These are phyloP conservation scores for Cabera pusaria DNA, from an alignment of 2,888 invertebrate species.

Conservation along the genomic window DNA sequence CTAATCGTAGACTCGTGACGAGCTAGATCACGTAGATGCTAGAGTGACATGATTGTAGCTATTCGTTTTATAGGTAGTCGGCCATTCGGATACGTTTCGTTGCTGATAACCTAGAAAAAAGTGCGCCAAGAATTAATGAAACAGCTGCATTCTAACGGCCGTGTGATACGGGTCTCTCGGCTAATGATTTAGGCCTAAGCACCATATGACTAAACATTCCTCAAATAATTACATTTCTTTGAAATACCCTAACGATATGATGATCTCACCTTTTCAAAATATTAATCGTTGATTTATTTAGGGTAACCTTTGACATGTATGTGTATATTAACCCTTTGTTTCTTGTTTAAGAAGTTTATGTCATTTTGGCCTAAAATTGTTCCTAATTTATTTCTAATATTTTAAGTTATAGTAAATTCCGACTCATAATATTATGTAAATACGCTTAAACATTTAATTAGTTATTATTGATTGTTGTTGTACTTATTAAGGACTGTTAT, in stretches of 20 bases:
- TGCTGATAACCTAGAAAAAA: too few relatives aligned
- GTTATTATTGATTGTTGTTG: constrained; percentile 42
- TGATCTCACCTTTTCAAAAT: constrained; percentile 14
- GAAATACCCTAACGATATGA: constrained; percentile 6
- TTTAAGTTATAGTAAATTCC: neutral
- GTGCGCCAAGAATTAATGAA: too few relatives aligned
- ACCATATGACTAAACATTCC: constrained; percentile 16
- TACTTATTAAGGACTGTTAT: constrained; percentile 62
- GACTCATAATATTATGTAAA: constrained; percentile 22
- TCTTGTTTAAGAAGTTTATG: too few relatives aligned
- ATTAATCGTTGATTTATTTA: constrained; percentile 1
- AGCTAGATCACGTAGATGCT: constrained; percentile 19
- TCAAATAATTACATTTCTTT: constrained; percentile 16
- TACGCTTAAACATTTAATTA: constrained; percentile 19
- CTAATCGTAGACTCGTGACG: constrained; percentile 31
- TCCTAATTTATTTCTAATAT: constrained; percentile 3
- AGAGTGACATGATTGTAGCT: too few relatives aligned
- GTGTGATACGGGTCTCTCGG: too few relatives aligned
- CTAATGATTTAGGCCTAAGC: constrained; percentile 19
- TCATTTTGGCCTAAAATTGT: constrained; percentile 2
- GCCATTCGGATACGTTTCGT: too few relatives aligned
- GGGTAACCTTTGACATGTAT: neutral
- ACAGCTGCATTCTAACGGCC: too few relatives aligned
- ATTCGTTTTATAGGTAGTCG: too few relatives aligned
- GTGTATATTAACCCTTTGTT: neutral